Conservation (phyloP, 2,113 vertebrate species). For the Scomber scombrus region DNA sequence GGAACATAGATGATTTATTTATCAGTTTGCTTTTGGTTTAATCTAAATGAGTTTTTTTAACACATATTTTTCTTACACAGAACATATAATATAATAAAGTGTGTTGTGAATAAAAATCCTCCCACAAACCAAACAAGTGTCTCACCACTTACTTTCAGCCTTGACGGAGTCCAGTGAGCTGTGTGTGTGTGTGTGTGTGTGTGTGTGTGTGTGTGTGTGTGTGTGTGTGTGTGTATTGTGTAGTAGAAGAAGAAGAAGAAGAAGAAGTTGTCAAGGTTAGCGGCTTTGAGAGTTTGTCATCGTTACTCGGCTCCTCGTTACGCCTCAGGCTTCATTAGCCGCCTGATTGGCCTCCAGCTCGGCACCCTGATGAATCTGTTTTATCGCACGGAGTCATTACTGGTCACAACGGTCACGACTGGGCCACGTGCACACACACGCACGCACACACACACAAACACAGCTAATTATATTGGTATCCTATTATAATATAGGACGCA, state of each 20-base stretch:
- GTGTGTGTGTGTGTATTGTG: background rate
- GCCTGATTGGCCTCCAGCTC: constrained; percentile 57
- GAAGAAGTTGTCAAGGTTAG: constrained; percentile 53
- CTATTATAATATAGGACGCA: constrained; percentile 3
- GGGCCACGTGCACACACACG: constrained; percentile 20
- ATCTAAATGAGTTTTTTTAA: no score
- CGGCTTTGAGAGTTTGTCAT: constrained; percentile 29
- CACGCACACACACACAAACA: constrained; percentile 24
- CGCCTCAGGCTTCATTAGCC: constrained; percentile 50
- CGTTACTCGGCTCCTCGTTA: constrained; percentile 40
- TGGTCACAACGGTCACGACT: background rate
- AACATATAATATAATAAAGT: no score
- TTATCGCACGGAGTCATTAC: constrained; percentile 43
- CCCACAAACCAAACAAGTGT: no score
- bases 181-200: constrained; percentile 1
- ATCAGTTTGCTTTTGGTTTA: no score
- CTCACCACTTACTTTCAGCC: no score
- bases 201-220: constrained; percentile 3
- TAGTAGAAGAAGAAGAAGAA: background rate
- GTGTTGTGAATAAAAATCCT: no score
- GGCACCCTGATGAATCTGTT: constrained; percentile 52
- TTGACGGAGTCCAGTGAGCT: background rate
- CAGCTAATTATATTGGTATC: background rate
- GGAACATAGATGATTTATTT: no score
- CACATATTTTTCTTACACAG: no score